Evolutionary conservation across 2,888 invertebrate genomes (phyloP), one percentile per base, ranked within the genome.

Genomic region (Orthosia gothica): DNA sequence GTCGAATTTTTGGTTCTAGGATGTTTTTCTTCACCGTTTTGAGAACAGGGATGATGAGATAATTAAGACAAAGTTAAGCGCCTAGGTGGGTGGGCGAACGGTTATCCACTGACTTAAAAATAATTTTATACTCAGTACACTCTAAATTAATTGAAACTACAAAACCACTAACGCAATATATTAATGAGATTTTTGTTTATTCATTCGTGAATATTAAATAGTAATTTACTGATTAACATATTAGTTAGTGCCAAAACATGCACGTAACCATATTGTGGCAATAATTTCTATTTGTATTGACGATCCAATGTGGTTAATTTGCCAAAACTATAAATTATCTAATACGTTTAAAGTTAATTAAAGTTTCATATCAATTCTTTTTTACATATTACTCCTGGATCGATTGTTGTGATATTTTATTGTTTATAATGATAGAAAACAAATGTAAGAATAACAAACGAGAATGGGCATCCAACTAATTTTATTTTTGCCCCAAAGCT

Each of bases 181-280:
- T 40, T 75, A 59, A 47, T 59, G 47, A 47, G 16, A 13, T 52
- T 59, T 50, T 59, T 70, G 47, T 78, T 78, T 20, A 70, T 49
- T 54, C n/a, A 26, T 15, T 18, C 1, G 49, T 61, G 1, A 26
- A 70, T 61, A 49, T 40, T n/a, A 70, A 70, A 78, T 45, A 18
- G 12, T 15, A 45, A 0, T 54, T 26, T 1, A 40, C 13, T 20
- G 12, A n/a, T n/a, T n/a, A n/a, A n/a, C n/a, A n/a, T 54, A 26
- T 61, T 61, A 49, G 23, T 18, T 26, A 54, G 12, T 78, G 15
- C 18, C 2, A 18, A 59, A 78, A 16, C 13, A 52, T 49, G 47
- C 45, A 15, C 16, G 26, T 12, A 26, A 11, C 16, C 26, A 32
- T 76, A 52, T 26, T 63, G 52, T 0, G 72, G 62, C 1, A 57